phyloP scores from a whole-genome alignment of 2,888 invertebrate genomes.

The Sclerodermus sp. region DNA sequence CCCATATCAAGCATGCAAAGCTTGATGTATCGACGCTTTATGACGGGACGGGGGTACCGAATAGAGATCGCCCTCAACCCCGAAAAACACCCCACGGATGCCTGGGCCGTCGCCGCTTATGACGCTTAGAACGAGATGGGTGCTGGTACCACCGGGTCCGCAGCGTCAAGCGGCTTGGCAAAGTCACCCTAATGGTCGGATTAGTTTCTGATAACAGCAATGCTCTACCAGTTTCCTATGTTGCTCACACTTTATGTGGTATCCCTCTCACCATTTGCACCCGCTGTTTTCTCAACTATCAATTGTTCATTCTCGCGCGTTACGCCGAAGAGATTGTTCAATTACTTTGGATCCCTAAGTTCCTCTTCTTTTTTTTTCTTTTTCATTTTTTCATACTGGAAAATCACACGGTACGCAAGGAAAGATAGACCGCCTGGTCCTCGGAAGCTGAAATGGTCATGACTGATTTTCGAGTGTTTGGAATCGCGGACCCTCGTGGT shows the following conservation, averaged over 20 bases:
- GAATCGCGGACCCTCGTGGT: too few relatives aligned
- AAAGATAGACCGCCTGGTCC: too few relatives aligned
- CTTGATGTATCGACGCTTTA: constrained; percentile 57
- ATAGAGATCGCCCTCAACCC: constrained; percentile 52
- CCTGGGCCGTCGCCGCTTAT: too few relatives aligned
- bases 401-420: too few relatives aligned
- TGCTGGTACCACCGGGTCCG: constrained; percentile 26
- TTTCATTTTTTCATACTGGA: too few relatives aligned
- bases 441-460: too few relatives aligned
- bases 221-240: constrained; percentile 22
- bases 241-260: constrained; percentile 18
- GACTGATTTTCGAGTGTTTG: too few relatives aligned
- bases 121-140: too few relatives aligned
- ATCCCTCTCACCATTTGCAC: constrained; percentile 6
- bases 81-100: constrained; percentile 30
- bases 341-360: too few relatives aligned
- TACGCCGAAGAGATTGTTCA: too few relatives aligned
- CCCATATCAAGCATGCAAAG: constrained; percentile 58
- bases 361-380: too few relatives aligned
- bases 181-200: constrained; percentile 53
- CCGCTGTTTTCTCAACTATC: constrained; percentile 7
- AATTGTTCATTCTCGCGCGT: too few relatives aligned
- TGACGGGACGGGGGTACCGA: constrained; percentile 38
- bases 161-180: constrained; percentile 31
- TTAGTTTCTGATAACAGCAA: constrained; percentile 40